A percentile compares a stretch with the other conserved stretches of the same genome.
Conservation (phyloP, 2,113 vertebrate genomes). For the Ophiodon elongatus region DNA sequence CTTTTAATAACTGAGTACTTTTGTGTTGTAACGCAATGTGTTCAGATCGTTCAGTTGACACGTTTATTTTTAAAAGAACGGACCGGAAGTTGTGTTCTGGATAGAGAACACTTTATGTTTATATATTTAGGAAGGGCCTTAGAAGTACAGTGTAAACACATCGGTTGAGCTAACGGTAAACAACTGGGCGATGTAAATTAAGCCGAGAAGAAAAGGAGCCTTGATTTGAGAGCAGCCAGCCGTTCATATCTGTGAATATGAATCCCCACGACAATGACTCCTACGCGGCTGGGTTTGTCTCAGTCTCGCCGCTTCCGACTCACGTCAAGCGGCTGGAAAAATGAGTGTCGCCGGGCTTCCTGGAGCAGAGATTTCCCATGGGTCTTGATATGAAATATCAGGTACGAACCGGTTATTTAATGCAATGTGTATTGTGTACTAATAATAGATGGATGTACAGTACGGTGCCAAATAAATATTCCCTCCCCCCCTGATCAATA, state of each 20-base stretch:
- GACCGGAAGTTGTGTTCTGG: slow-evolving; percentile 5
- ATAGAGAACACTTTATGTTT: fast-evolving
- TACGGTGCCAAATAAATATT: neutral
- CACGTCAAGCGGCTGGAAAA: neutral
- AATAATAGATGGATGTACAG: neutral
- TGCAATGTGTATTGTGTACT: neutral
- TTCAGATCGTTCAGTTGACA: neutral
- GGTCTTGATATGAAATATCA: slow-evolving; percentile 64
- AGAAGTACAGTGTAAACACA: slow-evolving; percentile 4
- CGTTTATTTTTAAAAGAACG: slow-evolving; percentile 20
- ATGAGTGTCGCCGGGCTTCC: slow-evolving; percentile 24
- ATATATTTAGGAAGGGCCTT: neutral
- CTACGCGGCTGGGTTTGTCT: neutral
- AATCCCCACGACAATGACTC: neutral
- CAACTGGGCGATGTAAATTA: neutral
- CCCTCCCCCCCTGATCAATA: neutral
- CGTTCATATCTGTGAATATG: slow-evolving; percentile 13
- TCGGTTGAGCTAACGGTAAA: neutral
- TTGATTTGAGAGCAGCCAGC: neutral
- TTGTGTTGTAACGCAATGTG: neutral
- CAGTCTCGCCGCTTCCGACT: neutral
- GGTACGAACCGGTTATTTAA: slow-evolving; percentile 35
- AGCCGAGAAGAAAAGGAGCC: neutral
- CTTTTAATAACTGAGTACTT: neutral
- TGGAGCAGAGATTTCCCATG: slow-evolving; percentile 4